Evolutionary conservation across 2,113 vertebrate species (phyloP).

Genomic region (Tragelaphus buxtoni): DNA sequence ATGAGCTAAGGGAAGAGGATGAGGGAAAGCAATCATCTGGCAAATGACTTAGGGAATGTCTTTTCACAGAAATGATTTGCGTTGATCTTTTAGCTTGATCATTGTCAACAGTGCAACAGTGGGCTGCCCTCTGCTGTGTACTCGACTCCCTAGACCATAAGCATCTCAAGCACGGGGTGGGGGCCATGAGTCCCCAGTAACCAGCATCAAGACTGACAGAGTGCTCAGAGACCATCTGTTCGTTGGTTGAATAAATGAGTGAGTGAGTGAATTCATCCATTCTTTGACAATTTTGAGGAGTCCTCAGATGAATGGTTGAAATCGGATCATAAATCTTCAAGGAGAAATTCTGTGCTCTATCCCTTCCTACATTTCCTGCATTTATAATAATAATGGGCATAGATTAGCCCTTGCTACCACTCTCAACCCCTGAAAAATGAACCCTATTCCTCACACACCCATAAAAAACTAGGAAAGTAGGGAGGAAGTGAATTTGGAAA

Average conservation of each 20-base stretch:
- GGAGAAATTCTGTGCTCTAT: not conserved
- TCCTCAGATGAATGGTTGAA: not conserved
- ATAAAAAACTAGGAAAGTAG: not conserved
- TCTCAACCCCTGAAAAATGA: not conserved
- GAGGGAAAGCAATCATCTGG: not conserved
- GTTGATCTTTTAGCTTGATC: not conserved
- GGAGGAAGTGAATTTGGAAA: not conserved
- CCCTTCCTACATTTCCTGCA: not conserved
- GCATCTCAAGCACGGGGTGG: not conserved
- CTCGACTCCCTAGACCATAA: not conserved
- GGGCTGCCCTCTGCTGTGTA: not conserved
- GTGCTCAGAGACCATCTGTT: not conserved
- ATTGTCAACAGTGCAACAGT: not conserved
- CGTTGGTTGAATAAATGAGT: not conserved
- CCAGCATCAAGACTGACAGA: not conserved
- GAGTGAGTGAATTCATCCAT: not conserved
- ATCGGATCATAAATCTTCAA: not conserved
- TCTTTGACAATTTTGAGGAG: not conserved
- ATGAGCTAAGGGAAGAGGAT: not conserved
- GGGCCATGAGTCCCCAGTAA: not conserved
- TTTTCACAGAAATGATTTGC: not conserved
- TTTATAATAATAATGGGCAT: not conserved
- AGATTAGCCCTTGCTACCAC: not conserved
- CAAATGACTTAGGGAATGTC: not conserved
- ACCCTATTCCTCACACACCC: not conserved